phyloP scores from a whole-genome alignment of 2,113 vertebrate species.

The Corythornis cristatus region DNA sequence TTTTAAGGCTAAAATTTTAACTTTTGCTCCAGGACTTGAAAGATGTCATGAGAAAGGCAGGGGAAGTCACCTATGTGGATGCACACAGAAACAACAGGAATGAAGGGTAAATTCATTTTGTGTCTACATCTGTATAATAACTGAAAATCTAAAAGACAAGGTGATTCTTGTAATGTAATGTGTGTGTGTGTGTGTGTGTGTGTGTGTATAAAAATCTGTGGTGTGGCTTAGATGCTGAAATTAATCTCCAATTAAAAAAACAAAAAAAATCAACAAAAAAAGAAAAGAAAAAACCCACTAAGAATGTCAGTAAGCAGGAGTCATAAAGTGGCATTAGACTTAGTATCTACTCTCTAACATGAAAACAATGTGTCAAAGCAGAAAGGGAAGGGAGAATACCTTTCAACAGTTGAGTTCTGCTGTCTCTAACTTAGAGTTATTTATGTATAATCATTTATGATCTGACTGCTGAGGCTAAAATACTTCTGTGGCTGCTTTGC shows the following conservation, averaged over 20 bases:
- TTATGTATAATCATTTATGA: not conserved
- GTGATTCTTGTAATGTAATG: not conserved
- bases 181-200: too few relatives aligned
- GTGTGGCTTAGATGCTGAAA: not conserved
- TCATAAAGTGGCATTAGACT: not conserved
- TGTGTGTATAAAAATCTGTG: not conserved
- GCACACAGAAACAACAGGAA: constrained; percentile 92
- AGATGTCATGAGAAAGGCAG: constrained; percentile 94
- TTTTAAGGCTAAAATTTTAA: constrained; percentile 44
- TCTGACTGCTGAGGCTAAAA: not conserved
- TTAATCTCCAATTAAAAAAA: not conserved
- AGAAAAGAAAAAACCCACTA: not conserved
- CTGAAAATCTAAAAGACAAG: not conserved
- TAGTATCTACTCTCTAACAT: not conserved
- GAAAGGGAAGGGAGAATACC: not conserved
- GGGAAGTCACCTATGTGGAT: constrained; percentile 93
- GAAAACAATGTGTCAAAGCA: not conserved
- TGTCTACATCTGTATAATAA: not conserved
- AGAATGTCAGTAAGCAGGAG: not conserved
- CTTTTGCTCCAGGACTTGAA: constrained; percentile 86
- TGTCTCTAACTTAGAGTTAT: not conserved
- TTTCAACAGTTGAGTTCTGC: not conserved
- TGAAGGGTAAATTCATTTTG: constrained; percentile 80
- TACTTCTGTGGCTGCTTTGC: not conserved
- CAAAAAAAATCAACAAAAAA: not conserved